Conservation (phyloP, 2,113 vertebrate genomes). For the Vulpes ferrilata region DNA sequence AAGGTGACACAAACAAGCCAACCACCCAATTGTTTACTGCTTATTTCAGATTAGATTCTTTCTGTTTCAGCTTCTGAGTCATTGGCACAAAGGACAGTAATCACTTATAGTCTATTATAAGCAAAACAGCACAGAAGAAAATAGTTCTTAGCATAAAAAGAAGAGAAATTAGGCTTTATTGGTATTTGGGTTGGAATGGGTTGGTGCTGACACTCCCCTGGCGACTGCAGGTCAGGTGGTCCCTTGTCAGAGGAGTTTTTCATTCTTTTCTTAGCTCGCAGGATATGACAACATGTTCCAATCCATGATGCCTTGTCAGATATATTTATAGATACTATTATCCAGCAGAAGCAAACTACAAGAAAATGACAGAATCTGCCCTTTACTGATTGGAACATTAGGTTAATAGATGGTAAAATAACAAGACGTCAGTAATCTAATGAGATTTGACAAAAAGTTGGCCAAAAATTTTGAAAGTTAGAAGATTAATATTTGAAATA, state of each 20-base stretch:
- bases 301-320: not conserved
- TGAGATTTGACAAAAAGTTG: conserved; percentile 29
- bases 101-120: not conserved
- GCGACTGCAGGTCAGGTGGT: not conserved
- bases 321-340: conserved; percentile 18
- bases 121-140: not conserved
- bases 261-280: not conserved
- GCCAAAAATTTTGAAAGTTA: not conserved
- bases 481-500: not conserved
- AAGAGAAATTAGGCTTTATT: not conserved
- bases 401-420: conserved; percentile 39
- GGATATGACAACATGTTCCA: not conserved
- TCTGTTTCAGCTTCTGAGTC: conserved; percentile 37
- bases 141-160: not conserved
- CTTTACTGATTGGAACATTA: conserved; percentile 37
- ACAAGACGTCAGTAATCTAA: conserved; percentile 5
- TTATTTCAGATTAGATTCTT: conserved; percentile 19
- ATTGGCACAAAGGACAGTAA: not conserved
- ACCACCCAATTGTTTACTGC: not conserved
- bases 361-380: not conserved
- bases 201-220: not conserved
- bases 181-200: not conserved
- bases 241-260: not conserved
- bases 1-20: not conserved
- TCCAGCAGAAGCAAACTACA: not conserved